Percentiles rank a stretch among this genome's conserved stretches.
phyloP scores from a whole-genome alignment of 37 sponge, comb jelly and placozoan species.

The Mnemiopsis leidyi region DNA sequence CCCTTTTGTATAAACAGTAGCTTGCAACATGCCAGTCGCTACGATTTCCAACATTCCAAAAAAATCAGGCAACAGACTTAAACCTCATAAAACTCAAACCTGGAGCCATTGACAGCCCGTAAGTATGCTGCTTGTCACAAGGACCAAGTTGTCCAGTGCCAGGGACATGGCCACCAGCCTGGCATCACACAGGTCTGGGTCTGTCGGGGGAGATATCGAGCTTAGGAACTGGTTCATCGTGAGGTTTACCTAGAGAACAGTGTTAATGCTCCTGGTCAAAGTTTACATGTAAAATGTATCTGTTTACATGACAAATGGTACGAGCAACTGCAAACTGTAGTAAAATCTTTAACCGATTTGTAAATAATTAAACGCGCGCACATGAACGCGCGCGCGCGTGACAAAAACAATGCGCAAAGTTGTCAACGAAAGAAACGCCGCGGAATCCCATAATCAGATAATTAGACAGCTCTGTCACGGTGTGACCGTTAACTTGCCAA shows the following conservation, averaged over 20 bases:
- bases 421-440: neutral
- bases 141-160: slow-evolving; percentile 15
- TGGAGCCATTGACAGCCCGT: neutral
- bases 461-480: neutral
- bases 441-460: neutral
- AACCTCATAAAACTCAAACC: neutral
- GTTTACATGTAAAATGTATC: neutral
- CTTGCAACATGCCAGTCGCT: too few species aligned
- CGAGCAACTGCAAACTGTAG: neutral
- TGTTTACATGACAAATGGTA: neutral
- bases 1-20: too few species aligned
- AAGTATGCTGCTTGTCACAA: slow-evolving; percentile 36
- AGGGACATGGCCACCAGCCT: neutral
- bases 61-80: too few species aligned
- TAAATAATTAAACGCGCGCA: neutral
- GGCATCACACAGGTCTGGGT: slow-evolving; percentile 47
- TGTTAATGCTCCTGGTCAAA: neutral
- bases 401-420: too few species aligned
- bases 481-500: neutral
- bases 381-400: too few species aligned
- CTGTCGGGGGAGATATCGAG: slow-evolving; percentile 31
- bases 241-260: slow-evolving; percentile 32
- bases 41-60: neutral
- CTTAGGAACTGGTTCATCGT: slow-evolving; percentile 29
- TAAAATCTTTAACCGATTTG: neutral